Evolutionary conservation across 2,113 vertebrate genomes (phyloP).

Genomic region (Zingel zingel): DNA sequence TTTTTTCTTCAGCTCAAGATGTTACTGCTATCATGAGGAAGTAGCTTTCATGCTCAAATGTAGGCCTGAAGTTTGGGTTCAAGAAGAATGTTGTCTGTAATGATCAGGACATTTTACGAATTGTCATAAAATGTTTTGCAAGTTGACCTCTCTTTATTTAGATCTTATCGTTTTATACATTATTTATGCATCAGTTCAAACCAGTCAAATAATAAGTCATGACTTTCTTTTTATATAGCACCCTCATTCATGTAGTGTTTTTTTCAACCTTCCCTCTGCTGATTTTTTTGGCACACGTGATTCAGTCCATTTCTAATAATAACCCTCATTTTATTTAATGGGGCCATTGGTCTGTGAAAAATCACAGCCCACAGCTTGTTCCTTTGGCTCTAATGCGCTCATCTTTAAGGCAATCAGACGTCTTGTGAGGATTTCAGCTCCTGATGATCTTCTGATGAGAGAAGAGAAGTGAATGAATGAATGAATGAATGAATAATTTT

Average conservation of each 20-base stretch:
- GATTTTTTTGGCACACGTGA: background rate
- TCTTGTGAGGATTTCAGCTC: background rate
- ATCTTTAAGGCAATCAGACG: slow-evolving; percentile 7
- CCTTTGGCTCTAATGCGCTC: background rate
- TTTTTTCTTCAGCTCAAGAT: background rate
- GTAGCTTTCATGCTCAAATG: background rate
- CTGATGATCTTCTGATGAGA: slow-evolving; percentile 8
- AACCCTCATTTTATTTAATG: slow-evolving; percentile 36
- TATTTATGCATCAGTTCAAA: slow-evolving; percentile 1
- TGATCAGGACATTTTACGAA: background rate
- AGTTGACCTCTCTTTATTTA: background rate
- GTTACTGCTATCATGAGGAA: background rate
- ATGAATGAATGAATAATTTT: too few species aligned
- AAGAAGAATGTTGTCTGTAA: background rate
- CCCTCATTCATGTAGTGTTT: background rate
- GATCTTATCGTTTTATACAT: slow-evolving; percentile 1
- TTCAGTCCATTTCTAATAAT: slow-evolving; percentile 27
- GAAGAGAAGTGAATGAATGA: background rate
- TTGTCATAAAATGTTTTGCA: background rate
- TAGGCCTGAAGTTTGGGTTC: background rate
- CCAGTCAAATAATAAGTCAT: background rate
- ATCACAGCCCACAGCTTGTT: slow-evolving; percentile 20
- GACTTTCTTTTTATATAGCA: background rate
- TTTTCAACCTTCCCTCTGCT: background rate
- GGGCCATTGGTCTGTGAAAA: slow-evolving; percentile 23